These are phyloP conservation scores for Muscicapa striata DNA, from an alignment of 2,797 vertebrate species.

Conservation along the genomic window DNA sequence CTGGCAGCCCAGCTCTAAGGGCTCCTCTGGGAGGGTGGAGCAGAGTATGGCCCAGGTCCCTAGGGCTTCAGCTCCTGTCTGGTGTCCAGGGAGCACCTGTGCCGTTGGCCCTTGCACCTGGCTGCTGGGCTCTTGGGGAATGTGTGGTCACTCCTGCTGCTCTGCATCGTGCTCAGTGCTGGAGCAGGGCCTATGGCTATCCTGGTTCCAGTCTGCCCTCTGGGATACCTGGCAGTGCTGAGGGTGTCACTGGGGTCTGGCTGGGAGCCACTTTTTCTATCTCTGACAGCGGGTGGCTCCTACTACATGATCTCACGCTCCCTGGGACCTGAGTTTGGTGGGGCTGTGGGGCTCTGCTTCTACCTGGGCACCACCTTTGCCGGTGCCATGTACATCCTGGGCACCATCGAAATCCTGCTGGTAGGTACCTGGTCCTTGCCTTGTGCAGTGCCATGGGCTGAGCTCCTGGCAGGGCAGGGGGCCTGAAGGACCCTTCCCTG, in stretches of 20 bases:
- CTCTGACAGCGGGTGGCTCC: constrained; percentile 89
- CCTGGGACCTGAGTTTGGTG: constrained; percentile 95
- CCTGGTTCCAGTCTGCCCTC: not conserved
- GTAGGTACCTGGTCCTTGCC: constrained; percentile 75
- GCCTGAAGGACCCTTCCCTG: not conserved
- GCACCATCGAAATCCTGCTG: constrained; percentile 97
- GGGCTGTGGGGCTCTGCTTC: constrained; percentile 97
- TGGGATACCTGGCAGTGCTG: not conserved
- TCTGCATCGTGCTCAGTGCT: not conserved
- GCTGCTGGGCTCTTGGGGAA: not conserved
- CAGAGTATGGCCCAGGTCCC: not conserved
- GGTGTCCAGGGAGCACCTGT: not conserved
- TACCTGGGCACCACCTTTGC: constrained; percentile 97
- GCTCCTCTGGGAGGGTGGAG: constrained; percentile 40
- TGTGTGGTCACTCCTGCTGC: not conserved
- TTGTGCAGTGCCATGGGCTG: fast-evolving
- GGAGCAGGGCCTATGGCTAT: not conserved
- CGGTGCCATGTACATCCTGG: constrained; percentile 99
- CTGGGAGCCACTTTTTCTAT: not conserved
- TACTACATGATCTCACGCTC: constrained; percentile 99
- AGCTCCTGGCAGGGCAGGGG: not conserved
- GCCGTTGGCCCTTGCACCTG: not conserved
- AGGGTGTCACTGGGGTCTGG: not conserved
- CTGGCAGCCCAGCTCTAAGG: not conserved
- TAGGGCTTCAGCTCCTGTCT: not conserved